Evolutionary conservation across 2,888 invertebrate genomes (phyloP).

Genomic region (Pteria penguin): DNA sequence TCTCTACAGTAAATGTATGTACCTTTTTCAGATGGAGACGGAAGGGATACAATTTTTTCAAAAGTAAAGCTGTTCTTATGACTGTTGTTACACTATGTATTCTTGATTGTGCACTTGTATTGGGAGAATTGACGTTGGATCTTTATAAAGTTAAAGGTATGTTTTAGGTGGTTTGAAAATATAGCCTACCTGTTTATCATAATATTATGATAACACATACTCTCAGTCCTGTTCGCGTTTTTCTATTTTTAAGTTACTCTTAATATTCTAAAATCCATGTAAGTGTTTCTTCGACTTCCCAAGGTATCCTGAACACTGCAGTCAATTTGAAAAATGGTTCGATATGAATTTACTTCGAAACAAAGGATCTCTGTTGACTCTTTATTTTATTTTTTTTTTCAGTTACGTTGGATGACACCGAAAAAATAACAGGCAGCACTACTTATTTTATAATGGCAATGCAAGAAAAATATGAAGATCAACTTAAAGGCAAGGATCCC

Average conservation of each 20-base stretch:
- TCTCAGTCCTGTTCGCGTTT: no score
- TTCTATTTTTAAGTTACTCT: no score
- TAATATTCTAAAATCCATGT: no score
- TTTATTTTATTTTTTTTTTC: slow-evolving; percentile 43
- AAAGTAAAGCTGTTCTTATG: slow-evolving; percentile 70
- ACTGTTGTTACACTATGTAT: slow-evolving; percentile 71
- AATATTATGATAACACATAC: no score
- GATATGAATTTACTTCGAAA: no score
- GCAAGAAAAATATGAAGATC: slow-evolving; percentile 39
- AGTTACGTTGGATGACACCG: slow-evolving; percentile 65
- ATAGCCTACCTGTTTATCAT: no score
- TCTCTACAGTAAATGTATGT: no score
- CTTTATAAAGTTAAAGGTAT: slow-evolving; percentile 74
- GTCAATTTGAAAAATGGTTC: no score
- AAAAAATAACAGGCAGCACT: slow-evolving; percentile 52
- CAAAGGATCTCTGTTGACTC: no score
- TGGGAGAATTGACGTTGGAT: slow-evolving; percentile 73
- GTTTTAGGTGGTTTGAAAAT: no score
- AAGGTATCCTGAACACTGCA: no score
- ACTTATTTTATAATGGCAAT: slow-evolving; percentile 53
- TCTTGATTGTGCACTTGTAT: slow-evolving; percentile 70
- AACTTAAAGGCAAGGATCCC: slow-evolving; percentile 35
- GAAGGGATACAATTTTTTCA: slow-evolving; percentile 67
- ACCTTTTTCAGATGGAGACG: slow-evolving; percentile 68
- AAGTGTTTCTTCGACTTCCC: no score